Evolutionary conservation across 53 echinoderm and acorn worm species (phyloP).

Genomic region (Henricia sp.): DNA sequence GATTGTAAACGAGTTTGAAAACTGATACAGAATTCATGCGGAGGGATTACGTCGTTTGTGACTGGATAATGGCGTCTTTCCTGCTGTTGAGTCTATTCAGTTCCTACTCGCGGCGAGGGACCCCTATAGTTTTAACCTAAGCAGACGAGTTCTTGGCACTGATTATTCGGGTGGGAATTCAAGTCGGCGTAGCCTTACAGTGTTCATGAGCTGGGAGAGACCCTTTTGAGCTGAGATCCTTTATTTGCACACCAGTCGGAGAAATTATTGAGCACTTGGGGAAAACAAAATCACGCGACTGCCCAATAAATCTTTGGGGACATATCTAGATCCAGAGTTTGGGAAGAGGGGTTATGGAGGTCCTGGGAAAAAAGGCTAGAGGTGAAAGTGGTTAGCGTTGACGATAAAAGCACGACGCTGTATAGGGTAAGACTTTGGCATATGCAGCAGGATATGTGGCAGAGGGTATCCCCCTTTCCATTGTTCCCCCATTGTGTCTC

Average conservation of each 20-base stretch:
- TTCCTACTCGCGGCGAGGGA: constrained; percentile 8
- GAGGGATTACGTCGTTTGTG: constrained; percentile 26
- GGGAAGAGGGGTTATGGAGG: not conserved
- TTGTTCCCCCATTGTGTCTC: too few species aligned
- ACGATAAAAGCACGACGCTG: too few species aligned
- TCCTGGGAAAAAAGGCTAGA: too few species aligned
- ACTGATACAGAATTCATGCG: constrained; percentile 25
- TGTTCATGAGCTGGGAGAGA: not conserved
- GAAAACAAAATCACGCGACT: constrained; percentile 24
- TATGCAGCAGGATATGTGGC: too few species aligned
- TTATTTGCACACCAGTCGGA: constrained; percentile 31
- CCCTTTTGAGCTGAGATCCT: not conserved
- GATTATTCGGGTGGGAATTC: not conserved
- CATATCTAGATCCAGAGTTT: not conserved
- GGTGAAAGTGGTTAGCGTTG: too few species aligned
- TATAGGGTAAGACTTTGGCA: too few species aligned
- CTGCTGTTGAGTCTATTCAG: constrained; percentile 28
- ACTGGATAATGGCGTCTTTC: constrained; percentile 51
- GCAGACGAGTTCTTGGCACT: not conserved
- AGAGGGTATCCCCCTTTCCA: too few species aligned
- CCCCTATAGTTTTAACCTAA: constrained; percentile 20
- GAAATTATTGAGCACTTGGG: constrained; percentile 41
- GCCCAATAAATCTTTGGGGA: constrained; percentile 32
- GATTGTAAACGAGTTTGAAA: constrained; percentile 55
- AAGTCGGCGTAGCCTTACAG: not conserved